Base-by-base conservation (phyloP, 2,888 invertebrate genomes). In the Dryococelus australis region DNA sequence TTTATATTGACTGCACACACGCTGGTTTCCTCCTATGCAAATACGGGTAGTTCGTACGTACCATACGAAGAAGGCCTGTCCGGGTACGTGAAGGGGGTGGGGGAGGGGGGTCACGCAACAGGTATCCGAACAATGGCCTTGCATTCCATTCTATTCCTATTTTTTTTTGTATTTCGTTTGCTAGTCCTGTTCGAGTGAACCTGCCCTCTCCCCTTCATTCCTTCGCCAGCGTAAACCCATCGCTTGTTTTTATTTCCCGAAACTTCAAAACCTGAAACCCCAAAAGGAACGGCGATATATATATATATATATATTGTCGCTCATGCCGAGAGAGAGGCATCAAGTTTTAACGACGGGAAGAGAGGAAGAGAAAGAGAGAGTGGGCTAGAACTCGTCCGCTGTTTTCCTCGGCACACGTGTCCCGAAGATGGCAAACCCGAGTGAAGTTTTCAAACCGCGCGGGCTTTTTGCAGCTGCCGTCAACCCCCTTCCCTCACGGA, bases 231-330 rank as follows among this genome's bases (percentile, higher is more conserved):
- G 47, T 47, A 47, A 47, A 47, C 47, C 47, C 47, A 47, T 47
- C 47, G 47, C 47, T 47, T 47, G 47, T 47, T 47, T 47, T 47
- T 47, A 47, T 47, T 65, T n/a, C 65, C 65, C 20, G 65, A 65
- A 65, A 65, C 65, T 65, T 12, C 65, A 65, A 65, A 65, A 65
- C 65, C 65, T 24, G 65, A 65, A 65, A 65, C 65, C 65, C 65
- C 65, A 65, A 65, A 65, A 65, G 24, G 65, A 65, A 65, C 16
- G 65, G 65, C 65, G n/a, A 65, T 65, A 65, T 65, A 35, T 35
- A 35, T 35, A 51, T 51, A n/a, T n/a, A n/a, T n/a, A 65, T 65
- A 12, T 65, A 12, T 65, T 65, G 65, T 65, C 65, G 65, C 65
- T 65, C 65, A 1, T 0, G 20, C 65, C 20, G 24, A 51, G 51